phyloP scores from a whole-genome alignment of 2,797 vertebrate species.

The Eulemur rubriventer region DNA sequence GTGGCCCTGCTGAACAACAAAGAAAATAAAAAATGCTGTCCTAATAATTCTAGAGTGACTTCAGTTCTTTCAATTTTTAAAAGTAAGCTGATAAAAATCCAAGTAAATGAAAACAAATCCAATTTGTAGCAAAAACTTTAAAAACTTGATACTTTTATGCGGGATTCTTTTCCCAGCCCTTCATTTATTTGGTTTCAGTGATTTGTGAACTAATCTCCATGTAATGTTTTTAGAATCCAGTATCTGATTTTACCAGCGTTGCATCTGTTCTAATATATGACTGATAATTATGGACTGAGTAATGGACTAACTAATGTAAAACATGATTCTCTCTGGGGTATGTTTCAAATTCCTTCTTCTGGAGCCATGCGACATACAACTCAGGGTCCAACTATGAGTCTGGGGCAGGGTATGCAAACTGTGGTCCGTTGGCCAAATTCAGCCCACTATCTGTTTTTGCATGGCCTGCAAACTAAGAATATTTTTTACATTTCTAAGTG shows the following conservation, averaged over 20 bases:
- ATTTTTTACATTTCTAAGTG: conserved; percentile 8
- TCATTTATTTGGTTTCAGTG: conserved; percentile 24
- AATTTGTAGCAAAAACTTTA: background rate
- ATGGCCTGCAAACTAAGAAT: background rate
- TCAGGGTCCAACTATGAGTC: background rate
- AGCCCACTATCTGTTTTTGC: background rate
- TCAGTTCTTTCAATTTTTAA: background rate
- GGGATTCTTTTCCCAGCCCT: background rate
- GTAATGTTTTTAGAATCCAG: conserved; percentile 17
- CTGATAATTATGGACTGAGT: background rate
- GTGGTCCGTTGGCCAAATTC: background rate
- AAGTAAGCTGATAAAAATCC: conserved; percentile 48
- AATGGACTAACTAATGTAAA: background rate
- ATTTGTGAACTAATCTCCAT: background rate
- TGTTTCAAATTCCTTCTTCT: conserved; percentile 39
- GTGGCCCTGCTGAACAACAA: background rate
- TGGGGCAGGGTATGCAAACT: background rate
- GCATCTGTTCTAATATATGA: background rate
- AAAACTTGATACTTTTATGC: background rate
- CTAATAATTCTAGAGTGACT: conserved; percentile 20
- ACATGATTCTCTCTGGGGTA: background rate
- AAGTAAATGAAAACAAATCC: conserved; percentile 40
- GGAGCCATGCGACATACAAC: background rate
- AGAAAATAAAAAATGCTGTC: conserved; percentile 19
- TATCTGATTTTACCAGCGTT: conserved; percentile 37